phyloP scores from a whole-genome alignment of 2,888 invertebrate species.

The Machimus rusticus region DNA sequence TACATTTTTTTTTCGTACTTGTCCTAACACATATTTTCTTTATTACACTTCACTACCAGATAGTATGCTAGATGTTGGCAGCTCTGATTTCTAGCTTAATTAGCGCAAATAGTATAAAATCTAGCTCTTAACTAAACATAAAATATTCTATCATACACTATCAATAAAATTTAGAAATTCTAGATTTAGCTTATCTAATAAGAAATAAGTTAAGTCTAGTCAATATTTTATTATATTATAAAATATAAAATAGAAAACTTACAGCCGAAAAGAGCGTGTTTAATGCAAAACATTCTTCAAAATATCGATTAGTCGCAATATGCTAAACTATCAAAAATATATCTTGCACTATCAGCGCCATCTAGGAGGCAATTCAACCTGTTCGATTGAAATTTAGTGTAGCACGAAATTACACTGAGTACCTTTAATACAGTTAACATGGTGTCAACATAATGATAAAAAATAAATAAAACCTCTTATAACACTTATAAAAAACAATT shows the following conservation, averaged over 20 bases:
- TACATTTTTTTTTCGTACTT: background rate
- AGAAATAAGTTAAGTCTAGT: no score
- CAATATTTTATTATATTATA: no score
- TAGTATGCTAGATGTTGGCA: constrained; percentile 4
- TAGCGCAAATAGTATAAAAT: no score
- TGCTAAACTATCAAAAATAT: background rate
- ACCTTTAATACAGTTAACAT: no score
- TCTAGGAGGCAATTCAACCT: background rate
- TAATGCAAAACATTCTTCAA: background rate
- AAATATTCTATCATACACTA: no score
- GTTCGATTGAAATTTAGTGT: no score
- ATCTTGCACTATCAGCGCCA: background rate
- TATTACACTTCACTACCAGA: background rate
- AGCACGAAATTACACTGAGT: no score
- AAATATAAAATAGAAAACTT: background rate
- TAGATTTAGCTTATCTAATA: no score
- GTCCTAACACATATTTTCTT: no score
- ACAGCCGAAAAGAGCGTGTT: background rate
- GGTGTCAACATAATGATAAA: background rate
- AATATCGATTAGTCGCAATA: background rate
- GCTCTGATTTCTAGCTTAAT: background rate
- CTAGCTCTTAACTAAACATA: no score
- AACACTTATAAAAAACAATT: background rate
- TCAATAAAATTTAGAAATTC: no score
- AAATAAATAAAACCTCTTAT: background rate